phyloP scores from a whole-genome alignment of 2,113 vertebrate species.

The Myotis brandtii region DNA sequence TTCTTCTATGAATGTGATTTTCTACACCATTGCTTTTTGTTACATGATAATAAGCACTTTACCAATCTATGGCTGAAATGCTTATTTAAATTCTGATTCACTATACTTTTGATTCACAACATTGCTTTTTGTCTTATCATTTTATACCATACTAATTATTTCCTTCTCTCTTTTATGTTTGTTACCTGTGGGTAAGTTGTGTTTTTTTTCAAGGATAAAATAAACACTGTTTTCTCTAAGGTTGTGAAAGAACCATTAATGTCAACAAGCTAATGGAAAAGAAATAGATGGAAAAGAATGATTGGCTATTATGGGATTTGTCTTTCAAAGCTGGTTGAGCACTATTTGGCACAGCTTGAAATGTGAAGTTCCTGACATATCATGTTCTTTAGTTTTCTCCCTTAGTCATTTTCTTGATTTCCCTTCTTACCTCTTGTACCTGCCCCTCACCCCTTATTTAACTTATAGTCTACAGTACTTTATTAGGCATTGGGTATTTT shows the following conservation, averaged over 20 bases:
- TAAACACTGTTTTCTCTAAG: not conserved
- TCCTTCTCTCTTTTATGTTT: constrained; percentile 3
- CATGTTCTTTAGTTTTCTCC: not conserved
- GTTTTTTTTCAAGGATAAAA: not conserved
- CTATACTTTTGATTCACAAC: not conserved
- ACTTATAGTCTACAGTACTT: not conserved
- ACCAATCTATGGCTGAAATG: not conserved
- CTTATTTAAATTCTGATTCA: constrained; percentile 19
- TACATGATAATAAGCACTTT: constrained; percentile 33
- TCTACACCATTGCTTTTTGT: not conserved
- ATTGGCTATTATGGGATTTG: constrained; percentile 6
- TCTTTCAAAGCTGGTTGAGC: constrained; percentile 27
- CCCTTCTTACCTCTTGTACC: accelerated
- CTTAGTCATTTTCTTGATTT: not conserved
- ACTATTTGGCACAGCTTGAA: constrained; percentile 31
- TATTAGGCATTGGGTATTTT: constrained; percentile 40
- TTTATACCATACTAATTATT: constrained; percentile 43
- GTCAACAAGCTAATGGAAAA: constrained; percentile 34
- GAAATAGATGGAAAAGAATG: constrained; percentile 11
- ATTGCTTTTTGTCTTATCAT: constrained; percentile 27
- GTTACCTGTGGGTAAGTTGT: not conserved
- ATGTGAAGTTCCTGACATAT: not conserved
- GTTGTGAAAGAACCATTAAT: constrained; percentile 49
- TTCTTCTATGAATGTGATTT: constrained; percentile 46
- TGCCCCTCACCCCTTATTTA: not conserved